A percentile compares a stretch with the other conserved stretches of the same genome.
Evolutionary conservation across 2,888 invertebrate genomes (phyloP).

Genomic region (Pandemis heparana): DNA sequence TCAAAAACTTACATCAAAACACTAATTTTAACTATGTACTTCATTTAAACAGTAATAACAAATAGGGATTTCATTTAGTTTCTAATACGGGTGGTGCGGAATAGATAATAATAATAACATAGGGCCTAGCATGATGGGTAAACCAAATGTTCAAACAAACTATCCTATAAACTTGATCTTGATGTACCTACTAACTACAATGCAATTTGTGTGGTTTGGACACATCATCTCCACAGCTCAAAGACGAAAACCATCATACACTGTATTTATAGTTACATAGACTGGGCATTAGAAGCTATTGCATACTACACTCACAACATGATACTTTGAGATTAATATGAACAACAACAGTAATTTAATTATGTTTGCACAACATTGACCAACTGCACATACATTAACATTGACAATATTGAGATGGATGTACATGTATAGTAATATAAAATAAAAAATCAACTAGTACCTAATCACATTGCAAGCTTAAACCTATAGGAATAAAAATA

Average conservation of each 20-base stretch:
- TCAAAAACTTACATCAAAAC: constrained; percentile 7
- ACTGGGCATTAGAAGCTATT: background rate
- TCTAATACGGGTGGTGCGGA: background rate
- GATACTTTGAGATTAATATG: background rate
- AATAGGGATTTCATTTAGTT: background rate
- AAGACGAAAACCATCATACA: too few species aligned
- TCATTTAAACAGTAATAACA: background rate
- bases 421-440: background rate
- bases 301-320: background rate
- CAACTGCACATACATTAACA: background rate
- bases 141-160: too few species aligned
- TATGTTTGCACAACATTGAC: background rate
- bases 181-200: too few species aligned
- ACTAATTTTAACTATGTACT: background rate
- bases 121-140: too few species aligned
- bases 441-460: background rate
- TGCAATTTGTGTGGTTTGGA: too few species aligned
- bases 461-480: background rate
- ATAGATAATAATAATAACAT: background rate
- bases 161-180: too few species aligned
- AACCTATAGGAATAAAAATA: background rate
- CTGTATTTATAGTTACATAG: too few species aligned
- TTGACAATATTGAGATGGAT: background rate
- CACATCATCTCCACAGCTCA: too few species aligned
- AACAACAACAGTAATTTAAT: background rate